Base-by-base conservation (phyloP, 1,140 invertebrate species). In the Megalopta genalis region DNA sequence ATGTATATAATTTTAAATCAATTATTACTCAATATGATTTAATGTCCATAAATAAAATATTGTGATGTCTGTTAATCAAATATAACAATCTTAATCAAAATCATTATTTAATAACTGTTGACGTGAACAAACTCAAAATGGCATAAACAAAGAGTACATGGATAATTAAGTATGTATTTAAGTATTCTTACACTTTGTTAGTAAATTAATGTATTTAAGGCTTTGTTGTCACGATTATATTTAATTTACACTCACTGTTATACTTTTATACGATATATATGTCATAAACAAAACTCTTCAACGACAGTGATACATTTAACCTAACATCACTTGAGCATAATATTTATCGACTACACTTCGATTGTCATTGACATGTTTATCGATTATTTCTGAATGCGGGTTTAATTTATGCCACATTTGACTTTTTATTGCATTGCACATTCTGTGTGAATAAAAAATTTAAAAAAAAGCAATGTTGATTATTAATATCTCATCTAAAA, bases 301-400 rank as follows among this genome's bases (percentile, higher is more conserved):
- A 63, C 46, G 21, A 63, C 63, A 32, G 9, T 64, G 37, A 32
- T 46, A 21, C 49, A 65, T 42, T 46, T 78, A 78, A 78, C 76
- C 76, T 78, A 72, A 77, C n/a, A 69, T 32, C 25, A 46, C 37
- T 49, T 62, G 32, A 52, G n/a, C 27, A 25, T 32, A 63, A 72
- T 78, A 32, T 62, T 64, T 77, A 77, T 63, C 65, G 74, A 76
- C 65, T 76, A 60, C 21, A 69, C 52, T 49, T 69, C 25, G 66
- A 77, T 77, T 49, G 42, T 77, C 74, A 70, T 77, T 77, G 66
- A 76, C 66, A 69, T 49, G 14, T 69, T 77, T 69, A 69, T 60
- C 54, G 57, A 77, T 49, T 70, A 8, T 69, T 69, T 68, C 25
- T 68, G n/a, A 69, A 60, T 59, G 12, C 39, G 37, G 7, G 5